These are phyloP conservation scores for Phasianus colchicus DNA, from an alignment of 2,113 vertebrate species.

Conservation along the genomic window DNA sequence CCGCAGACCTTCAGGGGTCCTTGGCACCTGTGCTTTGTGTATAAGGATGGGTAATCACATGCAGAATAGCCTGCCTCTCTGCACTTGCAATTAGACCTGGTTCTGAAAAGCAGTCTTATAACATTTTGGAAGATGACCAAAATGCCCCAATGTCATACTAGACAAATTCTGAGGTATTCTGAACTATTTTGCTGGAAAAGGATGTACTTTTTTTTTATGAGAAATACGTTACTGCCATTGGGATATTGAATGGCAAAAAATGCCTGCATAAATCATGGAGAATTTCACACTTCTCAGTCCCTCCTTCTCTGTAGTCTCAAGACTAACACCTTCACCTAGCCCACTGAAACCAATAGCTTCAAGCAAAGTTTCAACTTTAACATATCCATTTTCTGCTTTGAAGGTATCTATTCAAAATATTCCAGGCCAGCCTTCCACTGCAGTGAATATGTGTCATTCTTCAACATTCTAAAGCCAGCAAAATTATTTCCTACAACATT, in stretches of 20 bases:
- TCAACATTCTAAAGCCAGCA: background rate
- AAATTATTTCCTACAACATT: background rate
- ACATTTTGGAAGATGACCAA: background rate
- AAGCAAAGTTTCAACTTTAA: background rate
- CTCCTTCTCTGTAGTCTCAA: background rate
- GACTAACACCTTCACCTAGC: background rate
- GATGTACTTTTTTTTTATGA: accelerated
- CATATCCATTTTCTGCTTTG: background rate
- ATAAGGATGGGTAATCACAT: background rate
- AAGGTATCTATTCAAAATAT: background rate
- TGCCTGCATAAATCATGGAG: background rate
- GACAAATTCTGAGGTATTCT: background rate
- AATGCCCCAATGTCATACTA: background rate
- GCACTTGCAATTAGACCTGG: background rate
- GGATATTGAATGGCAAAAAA: accelerated
- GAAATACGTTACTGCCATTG: background rate
- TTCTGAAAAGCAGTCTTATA: background rate
- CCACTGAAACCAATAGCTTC: background rate
- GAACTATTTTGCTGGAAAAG: background rate
- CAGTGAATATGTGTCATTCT: background rate
- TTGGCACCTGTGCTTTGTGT: accelerated
- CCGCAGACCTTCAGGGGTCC: background rate
- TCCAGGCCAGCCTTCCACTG: background rate
- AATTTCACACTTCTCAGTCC: accelerated
- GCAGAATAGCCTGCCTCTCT: background rate